phyloP scores from a whole-genome alignment of 2,113 vertebrate genomes.

The Petaurus breviceps region DNA sequence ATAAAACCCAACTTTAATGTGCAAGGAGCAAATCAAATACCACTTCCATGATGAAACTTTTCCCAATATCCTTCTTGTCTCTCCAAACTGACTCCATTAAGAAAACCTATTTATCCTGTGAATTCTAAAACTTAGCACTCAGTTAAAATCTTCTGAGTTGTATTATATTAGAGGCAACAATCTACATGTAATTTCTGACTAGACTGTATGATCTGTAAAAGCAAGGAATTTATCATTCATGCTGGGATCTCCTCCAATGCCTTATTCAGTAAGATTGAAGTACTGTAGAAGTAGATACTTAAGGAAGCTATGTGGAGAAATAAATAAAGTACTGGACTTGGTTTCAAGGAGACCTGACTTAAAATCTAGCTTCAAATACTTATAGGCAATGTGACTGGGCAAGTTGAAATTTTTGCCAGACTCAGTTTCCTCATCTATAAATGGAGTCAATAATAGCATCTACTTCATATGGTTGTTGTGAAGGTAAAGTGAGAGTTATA shows the following conservation, averaged over 20 bases:
- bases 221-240: background rate
- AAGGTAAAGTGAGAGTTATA: background rate
- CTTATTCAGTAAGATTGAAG: background rate
- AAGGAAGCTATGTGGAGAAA: background rate
- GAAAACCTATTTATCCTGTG: background rate
- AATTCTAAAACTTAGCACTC: background rate
- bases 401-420: background rate
- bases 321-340: background rate
- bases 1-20: background rate
- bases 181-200: background rate
- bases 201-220: background rate
- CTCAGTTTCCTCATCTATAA: background rate
- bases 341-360: background rate
- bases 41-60: background rate
- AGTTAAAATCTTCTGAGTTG: background rate
- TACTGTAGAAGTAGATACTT: background rate
- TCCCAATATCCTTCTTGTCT: background rate
- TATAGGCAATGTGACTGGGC: background rate
- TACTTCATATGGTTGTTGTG: background rate
- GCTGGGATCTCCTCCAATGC: background rate
- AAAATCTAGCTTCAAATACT: background rate
- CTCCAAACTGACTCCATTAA: background rate
- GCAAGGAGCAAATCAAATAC: background rate
- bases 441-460: background rate
- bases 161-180: background rate